Percentiles rank a stretch among this genome's conserved stretches.
Conservation (phyloP, 2,888 invertebrate genomes). For the Chydorus sphaericus region DNA sequence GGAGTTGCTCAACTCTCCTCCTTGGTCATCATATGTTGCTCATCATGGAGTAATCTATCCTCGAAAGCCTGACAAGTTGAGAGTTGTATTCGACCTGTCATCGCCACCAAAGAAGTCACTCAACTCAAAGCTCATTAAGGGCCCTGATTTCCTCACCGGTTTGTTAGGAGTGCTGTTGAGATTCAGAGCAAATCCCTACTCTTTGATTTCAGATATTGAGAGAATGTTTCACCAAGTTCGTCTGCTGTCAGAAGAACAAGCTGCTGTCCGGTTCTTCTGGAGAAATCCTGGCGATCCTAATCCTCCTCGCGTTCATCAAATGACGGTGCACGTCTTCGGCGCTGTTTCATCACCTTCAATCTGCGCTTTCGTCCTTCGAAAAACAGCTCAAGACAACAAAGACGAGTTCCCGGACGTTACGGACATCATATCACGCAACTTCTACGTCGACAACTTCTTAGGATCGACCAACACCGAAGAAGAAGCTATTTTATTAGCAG, state of each 20-base stretch:
- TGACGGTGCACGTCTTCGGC: constrained; percentile 1
- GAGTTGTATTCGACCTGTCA: constrained; percentile 19
- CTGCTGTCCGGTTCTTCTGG: constrained; percentile 17
- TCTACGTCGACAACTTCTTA: constrained; percentile 18
- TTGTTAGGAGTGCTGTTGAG: constrained; percentile 13
- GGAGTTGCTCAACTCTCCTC: background rate
- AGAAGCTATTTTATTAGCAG: constrained; percentile 11
- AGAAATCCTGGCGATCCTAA: constrained; percentile 8
- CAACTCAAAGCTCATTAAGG: constrained; percentile 16
- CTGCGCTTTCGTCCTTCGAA: constrained; percentile 14
- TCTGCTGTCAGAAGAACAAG: constrained; percentile 12
- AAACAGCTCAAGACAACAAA: constrained; percentile 16
- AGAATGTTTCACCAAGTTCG: constrained; percentile 17
- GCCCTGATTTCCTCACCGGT: constrained; percentile 14
- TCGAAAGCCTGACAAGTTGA: constrained; percentile 18
- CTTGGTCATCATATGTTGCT: constrained; percentile 17
- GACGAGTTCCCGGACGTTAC: too few species aligned
- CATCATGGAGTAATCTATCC: constrained; percentile 17
- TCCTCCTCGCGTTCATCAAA: background rate
- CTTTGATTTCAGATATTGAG: constrained; percentile 15
- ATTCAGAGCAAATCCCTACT: constrained; percentile 15
- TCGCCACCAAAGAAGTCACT: constrained; percentile 14
- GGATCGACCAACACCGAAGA: constrained; percentile 13
- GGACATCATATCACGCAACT: constrained; percentile 12
- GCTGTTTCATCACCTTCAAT: background rate